These are phyloP conservation scores for Phyllotreta cruciferae DNA, from an alignment of 2,888 invertebrate species.

Conservation along the genomic window DNA sequence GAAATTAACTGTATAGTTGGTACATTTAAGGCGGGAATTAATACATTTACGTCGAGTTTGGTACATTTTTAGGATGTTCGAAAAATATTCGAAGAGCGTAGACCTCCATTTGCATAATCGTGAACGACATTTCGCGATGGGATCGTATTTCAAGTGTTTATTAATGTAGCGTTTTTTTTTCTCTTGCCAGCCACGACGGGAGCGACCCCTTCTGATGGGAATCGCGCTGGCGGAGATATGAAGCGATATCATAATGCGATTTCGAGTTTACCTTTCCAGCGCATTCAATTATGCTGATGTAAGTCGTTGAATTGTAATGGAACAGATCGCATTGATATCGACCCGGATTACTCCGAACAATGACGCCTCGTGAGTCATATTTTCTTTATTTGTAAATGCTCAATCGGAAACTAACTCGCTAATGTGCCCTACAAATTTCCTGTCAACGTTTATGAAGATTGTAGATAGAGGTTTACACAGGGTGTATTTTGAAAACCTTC, in stretches of 20 bases:
- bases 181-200: slow-evolving; percentile 42
- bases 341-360: too few relatives aligned
- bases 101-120: slow-evolving; percentile 52
- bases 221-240: slow-evolving; percentile 40
- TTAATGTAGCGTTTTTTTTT: slow-evolving; percentile 47
- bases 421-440: too few relatives aligned
- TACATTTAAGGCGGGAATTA: background rate
- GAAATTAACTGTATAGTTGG: background rate
- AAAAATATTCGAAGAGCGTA: slow-evolving; percentile 45
- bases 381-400: too few relatives aligned
- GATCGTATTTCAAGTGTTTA: slow-evolving; percentile 50
- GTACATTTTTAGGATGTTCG: background rate
- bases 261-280: slow-evolving; percentile 14
- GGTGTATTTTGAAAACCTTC: too few relatives aligned
- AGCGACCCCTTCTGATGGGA: slow-evolving; percentile 42
- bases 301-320: slow-evolving; percentile 5
- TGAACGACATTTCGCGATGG: slow-evolving; percentile 52
- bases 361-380: too few relatives aligned
- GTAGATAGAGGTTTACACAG: too few relatives aligned
- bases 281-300: slow-evolving; percentile 11
- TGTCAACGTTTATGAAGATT: too few relatives aligned
- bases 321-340: background rate
- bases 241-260: slow-evolving; percentile 8
- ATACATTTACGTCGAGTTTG: too few relatives aligned
- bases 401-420: too few relatives aligned